phyloP scores from a whole-genome alignment of 2,113 vertebrate genomes.

The Panthera uncia region DNA sequence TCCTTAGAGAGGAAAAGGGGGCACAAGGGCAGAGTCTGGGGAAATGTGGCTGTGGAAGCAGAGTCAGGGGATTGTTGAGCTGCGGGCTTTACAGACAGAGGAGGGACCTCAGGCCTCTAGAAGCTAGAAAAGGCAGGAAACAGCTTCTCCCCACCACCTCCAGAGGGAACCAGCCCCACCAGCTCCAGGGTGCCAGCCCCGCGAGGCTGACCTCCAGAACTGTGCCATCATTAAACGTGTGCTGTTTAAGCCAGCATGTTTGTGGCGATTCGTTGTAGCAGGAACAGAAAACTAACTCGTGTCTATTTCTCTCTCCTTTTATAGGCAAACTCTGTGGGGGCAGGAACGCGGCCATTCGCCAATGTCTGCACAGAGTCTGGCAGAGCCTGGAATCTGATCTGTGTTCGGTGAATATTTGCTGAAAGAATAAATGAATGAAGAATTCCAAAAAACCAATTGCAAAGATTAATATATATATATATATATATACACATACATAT shows the following conservation, averaged over 20 bases:
- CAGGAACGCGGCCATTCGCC: background rate
- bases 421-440: background rate
- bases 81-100: no score
- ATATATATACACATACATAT: fast-evolving
- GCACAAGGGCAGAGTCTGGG: no score
- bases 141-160: background rate
- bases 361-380: background rate
- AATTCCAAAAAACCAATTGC: background rate
- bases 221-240: fast-evolving
- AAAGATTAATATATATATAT: background rate
- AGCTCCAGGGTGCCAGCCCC: background rate
- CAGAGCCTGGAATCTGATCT: fast-evolving
- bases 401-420: background rate
- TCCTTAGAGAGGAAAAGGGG: background rate
- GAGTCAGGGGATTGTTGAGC: background rate
- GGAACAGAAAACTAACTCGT: background rate
- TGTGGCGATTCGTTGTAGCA: no score
- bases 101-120: background rate
- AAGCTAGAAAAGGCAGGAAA: background rate
- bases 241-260: background rate
- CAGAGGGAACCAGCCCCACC: background rate
- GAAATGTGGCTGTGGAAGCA: background rate
- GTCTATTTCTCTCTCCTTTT: background rate
- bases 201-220: background rate
- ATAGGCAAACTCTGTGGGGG: background rate